Evolutionary conservation across 2,113 vertebrate species (phyloP).

Genomic region (Gnathonemus echidnorhynchus): DNA sequence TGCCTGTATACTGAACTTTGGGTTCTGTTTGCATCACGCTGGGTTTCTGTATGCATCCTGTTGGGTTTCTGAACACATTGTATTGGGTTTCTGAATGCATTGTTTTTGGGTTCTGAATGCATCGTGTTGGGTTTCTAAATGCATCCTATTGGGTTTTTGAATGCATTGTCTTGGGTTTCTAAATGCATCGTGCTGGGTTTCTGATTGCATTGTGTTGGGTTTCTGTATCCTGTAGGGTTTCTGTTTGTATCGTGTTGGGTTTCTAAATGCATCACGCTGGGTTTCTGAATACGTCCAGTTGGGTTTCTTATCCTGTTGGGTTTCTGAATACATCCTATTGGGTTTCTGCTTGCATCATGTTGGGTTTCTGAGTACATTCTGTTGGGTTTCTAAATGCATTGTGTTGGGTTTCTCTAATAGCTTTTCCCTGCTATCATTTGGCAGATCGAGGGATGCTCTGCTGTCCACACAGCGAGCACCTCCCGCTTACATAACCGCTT

Average conservation of each 20-base stretch:
- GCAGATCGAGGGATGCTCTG: neutral
- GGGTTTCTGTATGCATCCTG: neutral
- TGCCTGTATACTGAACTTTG: neutral
- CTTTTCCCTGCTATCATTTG: neutral
- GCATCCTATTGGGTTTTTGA: neutral
- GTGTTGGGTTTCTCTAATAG: neutral
- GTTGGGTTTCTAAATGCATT: neutral
- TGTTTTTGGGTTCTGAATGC: neutral
- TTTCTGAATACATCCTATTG: neutral
- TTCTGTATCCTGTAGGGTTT: neutral
- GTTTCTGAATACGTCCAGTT: neutral
- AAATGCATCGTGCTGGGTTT: neutral
- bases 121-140: neutral
- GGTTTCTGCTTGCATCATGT: neutral
- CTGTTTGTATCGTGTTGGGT: neutral
- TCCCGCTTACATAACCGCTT: neutral
- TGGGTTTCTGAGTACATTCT: neutral
- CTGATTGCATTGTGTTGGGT: neutral
- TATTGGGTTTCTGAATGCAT: neutral
- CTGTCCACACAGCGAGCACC: neutral
- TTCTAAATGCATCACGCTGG: neutral
- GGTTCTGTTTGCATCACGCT: neutral
- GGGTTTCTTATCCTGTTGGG: neutral
- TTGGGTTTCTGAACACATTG: neutral
- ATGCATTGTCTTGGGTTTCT: neutral